A percentile compares a stretch with the other conserved stretches of the same genome.
phyloP scores from a whole-genome alignment of 2,113 vertebrate genomes.

The Synodontis membranacea region DNA sequence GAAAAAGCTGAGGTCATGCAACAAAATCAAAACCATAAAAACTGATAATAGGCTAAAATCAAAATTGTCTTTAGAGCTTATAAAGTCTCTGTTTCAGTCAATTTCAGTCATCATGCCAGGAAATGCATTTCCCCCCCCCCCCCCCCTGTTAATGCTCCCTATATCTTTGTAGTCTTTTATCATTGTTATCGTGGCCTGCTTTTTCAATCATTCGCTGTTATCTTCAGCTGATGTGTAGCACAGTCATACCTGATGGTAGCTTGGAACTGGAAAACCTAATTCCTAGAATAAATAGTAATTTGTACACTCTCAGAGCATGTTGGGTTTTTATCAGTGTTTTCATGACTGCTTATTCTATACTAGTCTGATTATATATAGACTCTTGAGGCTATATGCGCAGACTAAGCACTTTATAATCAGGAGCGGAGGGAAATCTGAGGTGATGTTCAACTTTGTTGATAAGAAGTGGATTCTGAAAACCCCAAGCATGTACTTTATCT shows the following conservation, averaged over 20 bases:
- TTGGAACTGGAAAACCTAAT: conserved; percentile 2
- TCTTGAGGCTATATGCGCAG: background rate
- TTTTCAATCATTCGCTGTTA: conserved; percentile 1
- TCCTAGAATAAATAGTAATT: conserved; percentile 11
- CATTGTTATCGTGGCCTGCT: background rate
- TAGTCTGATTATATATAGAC: conserved; percentile 8
- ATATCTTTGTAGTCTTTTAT: conserved; percentile 8
- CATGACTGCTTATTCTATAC: conserved; percentile 3
- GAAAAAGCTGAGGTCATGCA: background rate
- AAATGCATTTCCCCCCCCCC: background rate
- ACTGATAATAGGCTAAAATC: background rate
- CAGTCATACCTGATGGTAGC: background rate
- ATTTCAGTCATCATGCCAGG: background rate
- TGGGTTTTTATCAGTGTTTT: conserved; percentile 13
- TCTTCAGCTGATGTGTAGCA: conserved; percentile 7
- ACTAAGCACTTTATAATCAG: conserved; percentile 24
- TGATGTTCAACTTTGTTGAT: conserved; percentile 16
- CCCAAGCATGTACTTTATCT: conserved; percentile 10
- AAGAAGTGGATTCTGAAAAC: conserved; percentile 10
- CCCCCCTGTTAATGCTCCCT: background rate
- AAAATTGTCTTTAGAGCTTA: background rate
- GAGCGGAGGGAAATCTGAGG: background rate
- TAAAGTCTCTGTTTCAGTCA: background rate
- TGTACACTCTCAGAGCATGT: background rate
- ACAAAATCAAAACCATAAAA: background rate